Conservation (phyloP, 2,113 vertebrate species). For the Aramus guarauna region DNA sequence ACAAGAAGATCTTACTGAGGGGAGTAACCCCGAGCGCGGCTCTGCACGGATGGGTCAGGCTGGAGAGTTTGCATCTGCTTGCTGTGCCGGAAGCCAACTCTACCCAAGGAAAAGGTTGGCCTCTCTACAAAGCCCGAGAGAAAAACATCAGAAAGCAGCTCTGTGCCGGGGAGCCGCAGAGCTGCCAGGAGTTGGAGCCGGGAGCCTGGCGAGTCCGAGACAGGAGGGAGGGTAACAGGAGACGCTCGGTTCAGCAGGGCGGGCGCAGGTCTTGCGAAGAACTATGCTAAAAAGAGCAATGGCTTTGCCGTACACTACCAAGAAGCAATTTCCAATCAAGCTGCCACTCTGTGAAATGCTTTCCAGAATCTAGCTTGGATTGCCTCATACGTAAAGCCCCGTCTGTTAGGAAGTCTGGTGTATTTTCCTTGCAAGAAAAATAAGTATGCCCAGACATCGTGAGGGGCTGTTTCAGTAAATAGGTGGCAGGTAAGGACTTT, state of each 20-base stretch:
- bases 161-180: accelerated
- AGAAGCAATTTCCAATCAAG: not conserved
- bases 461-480: not conserved
- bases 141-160: not conserved
- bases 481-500: not conserved
- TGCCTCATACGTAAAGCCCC: not conserved
- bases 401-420: not conserved
- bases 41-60: accelerated
- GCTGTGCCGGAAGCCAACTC: not conserved
- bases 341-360: not conserved
- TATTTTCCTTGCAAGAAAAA: not conserved
- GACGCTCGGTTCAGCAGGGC: accelerated
- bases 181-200: not conserved
- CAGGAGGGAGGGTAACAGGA: not conserved
- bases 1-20: not conserved
- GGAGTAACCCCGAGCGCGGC: accelerated
- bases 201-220: not conserved
- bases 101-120: not conserved
- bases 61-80: not conserved
- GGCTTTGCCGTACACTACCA: not conserved
- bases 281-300: not conserved
- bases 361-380: not conserved
- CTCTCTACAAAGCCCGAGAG: not conserved
- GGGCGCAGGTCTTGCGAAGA: not conserved
- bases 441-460: not conserved